Conservation (phyloP, 2,797 vertebrate species). For the Steatocranus sp. region DNA sequence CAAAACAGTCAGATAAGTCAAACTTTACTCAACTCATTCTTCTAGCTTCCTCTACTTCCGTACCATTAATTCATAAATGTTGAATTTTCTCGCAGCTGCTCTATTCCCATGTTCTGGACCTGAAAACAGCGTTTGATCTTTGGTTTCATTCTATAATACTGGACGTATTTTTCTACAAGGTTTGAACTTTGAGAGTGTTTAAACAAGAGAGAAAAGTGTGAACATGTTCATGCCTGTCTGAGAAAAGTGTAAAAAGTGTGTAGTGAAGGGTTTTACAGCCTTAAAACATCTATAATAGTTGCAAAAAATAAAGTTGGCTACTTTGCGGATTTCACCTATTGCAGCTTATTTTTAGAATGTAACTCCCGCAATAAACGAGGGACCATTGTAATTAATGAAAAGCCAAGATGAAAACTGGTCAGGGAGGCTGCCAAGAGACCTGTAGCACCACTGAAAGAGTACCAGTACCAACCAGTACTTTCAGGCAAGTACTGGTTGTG, state of each 20-base stretch:
- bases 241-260: neutral
- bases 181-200: fast-evolving
- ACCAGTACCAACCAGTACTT: neutral
- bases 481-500: neutral
- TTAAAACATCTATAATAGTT: neutral
- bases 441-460: neutral
- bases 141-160: too few relatives aligned
- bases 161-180: too few relatives aligned
- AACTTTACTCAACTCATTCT: too few relatives aligned
- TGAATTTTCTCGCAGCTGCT: too few relatives aligned
- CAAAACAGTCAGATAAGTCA: too few relatives aligned
- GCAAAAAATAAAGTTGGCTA: neutral
- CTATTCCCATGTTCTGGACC: too few relatives aligned
- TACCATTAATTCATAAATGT: too few relatives aligned
- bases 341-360: neutral
- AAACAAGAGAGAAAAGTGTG: fast-evolving
- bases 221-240: neutral
- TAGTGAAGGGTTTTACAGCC: fast-evolving
- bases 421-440: neutral
- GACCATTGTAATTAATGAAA: neutral
- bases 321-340: fast-evolving
- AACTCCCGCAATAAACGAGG: fast-evolving
- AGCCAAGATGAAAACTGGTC: neutral
- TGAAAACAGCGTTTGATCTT: too few relatives aligned
- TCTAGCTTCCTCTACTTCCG: too few relatives aligned